Evolutionary conservation across 1,140 invertebrate genomes (phyloP).

Genomic region (Pristionchus pacificus): DNA sequence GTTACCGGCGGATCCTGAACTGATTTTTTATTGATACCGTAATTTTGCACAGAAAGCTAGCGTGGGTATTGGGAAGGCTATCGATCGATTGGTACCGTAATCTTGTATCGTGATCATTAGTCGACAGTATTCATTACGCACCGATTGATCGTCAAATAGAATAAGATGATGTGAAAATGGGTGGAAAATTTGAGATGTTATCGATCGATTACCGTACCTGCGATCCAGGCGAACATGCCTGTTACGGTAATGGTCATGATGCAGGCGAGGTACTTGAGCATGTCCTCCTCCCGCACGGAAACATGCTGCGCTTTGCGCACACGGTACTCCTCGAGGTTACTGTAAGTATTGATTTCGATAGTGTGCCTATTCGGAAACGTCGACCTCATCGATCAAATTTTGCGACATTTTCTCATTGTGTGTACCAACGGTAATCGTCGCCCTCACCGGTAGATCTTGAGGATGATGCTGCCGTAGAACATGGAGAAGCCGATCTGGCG

Average conservation of each 20-base stretch:
- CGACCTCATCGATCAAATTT: constrained; percentile 11
- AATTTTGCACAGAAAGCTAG: too few relatives aligned
- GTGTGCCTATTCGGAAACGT: background rate
- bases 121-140: too few relatives aligned
- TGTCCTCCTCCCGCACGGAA: constrained; percentile 77
- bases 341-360: constrained; percentile 37
- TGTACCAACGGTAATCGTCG: too few relatives aligned
- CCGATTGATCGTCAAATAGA: too few relatives aligned
- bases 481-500: constrained; percentile 82
- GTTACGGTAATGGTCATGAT: constrained; percentile 77
- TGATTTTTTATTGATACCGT: too few relatives aligned
- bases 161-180: constrained; percentile 9
- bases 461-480: constrained; percentile 80
- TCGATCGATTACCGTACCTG: background rate
- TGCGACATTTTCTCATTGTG: constrained; percentile 1
- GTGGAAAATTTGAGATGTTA: background rate
- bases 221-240: constrained; percentile 57
- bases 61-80: too few relatives aligned
- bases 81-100: too few relatives aligned
- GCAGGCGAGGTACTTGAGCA: constrained; percentile 77
- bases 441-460: constrained; percentile 80
- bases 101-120: too few relatives aligned
- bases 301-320: constrained; percentile 84
- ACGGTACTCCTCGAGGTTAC: constrained; percentile 66
- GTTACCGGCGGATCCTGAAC: constrained; percentile 35